Evolutionary conservation across 2,113 vertebrate species (phyloP), one percentile per base, ranked within the genome.

Genomic region (Saimiri boliviensis): DNA sequence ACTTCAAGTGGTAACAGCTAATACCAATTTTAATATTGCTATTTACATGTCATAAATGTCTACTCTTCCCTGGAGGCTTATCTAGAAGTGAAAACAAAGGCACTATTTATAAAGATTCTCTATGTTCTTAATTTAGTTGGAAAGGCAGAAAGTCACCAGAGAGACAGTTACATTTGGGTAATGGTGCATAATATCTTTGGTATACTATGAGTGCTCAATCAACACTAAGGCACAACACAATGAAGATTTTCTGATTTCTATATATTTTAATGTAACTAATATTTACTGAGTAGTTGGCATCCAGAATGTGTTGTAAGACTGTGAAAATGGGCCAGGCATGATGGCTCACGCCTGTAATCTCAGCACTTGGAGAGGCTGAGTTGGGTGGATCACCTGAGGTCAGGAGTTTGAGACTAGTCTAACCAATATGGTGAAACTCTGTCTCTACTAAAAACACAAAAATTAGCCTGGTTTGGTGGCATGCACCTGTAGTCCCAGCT

Each of bases 41-140:
- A 95, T 97, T 97, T 96, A 97, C 25, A 95, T 83, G 35, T 76
- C 30, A 71, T 37, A 86, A 52, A 52, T 52, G 56, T 25, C n/a
- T 95, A n/a, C 16, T 45, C 54, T 79, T 93, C 66, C 70, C 27
- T 17, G 2, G 70, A 96, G 92, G 56, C 27, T 82, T 95, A 85
- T 87, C 94, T 92, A 89, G 86, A 95, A 73, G 23, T 82, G 63
- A 97, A 96, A 90, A 93, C 70, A 95, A 97, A 96, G 40, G 27
- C 27, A 80, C n/a, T 58, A 71, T 30, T 89, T 42, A 94, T 60
- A 94, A 97, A 94, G 91, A 94, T 79, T 71, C n/a, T 86, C 63
- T 96, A 94, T 95, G 83, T 97, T 95, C 79, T 87, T n/a, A 25
- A 84, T 70, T 96, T 94, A 89, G 49, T 70, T 94, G 16, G 79